A percentile compares a stretch with the other conserved stretches of the same genome.
Evolutionary conservation across 1,140 invertebrate species (phyloP).

Genomic region (Heliothis virescens): DNA sequence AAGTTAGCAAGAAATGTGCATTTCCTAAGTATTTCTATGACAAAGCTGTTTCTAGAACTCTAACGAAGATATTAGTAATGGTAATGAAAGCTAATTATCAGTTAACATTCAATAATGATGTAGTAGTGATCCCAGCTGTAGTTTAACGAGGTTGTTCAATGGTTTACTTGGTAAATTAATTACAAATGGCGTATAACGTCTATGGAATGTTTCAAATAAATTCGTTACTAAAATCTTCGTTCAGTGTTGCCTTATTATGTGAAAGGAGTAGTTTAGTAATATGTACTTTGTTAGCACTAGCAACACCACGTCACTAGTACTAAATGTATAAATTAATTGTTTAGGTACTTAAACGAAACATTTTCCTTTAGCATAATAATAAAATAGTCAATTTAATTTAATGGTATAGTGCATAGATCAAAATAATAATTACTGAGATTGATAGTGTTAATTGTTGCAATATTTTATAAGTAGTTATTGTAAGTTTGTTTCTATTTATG

Average conservation of each 20-base stretch:
- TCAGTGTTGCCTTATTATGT: constrained; percentile 14
- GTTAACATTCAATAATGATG: neutral
- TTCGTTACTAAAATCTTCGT: constrained; percentile 43
- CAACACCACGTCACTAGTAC: constrained; percentile 53
- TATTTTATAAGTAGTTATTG: constrained; percentile 51
- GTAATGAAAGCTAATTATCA: neutral
- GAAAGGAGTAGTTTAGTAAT: constrained; percentile 22
- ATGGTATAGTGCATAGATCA: constrained; percentile 57
- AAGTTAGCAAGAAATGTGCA: constrained; percentile 45
- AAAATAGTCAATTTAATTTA: constrained; percentile 64
- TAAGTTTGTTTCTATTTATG: constrained; percentile 52
- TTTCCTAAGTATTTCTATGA: constrained; percentile 27
- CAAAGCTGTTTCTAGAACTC: constrained; percentile 14
- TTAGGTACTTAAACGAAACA: constrained; percentile 50
- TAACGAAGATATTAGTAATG: constrained; percentile 33
- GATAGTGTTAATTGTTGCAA: constrained; percentile 67
- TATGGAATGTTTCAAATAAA: neutral
- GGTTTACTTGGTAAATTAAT: neutral
- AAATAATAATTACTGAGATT: constrained; percentile 64
- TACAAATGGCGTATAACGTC: neutral
- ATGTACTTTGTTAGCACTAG: constrained; percentile 42
- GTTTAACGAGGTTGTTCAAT: too few species aligned
- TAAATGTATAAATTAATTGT: constrained; percentile 55
- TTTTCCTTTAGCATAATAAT: constrained; percentile 60
- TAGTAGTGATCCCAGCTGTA: too few species aligned